Evolutionary conservation across 2,113 vertebrate genomes (phyloP).

Genomic region (Leiothrix lutea): DNA sequence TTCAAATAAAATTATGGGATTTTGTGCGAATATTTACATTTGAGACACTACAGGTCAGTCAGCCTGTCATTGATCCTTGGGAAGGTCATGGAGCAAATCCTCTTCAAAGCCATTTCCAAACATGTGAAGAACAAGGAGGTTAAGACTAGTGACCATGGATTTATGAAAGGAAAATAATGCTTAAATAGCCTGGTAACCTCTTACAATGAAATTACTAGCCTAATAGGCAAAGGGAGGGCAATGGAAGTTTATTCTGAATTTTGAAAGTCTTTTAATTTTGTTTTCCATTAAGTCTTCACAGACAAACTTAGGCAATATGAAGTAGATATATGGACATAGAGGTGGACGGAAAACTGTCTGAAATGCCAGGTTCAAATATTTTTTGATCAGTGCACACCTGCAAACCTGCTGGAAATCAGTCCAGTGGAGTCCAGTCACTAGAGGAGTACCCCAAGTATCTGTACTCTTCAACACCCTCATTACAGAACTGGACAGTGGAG

Average conservation of each 20-base stretch:
- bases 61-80: neutral
- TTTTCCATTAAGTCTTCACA: neutral
- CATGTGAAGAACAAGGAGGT: neutral
- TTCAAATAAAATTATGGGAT: neutral
- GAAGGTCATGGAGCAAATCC: neutral
- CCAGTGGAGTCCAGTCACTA: neutral
- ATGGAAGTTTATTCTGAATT: neutral
- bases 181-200: neutral
- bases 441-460: neutral
- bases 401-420: neutral
- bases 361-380: neutral
- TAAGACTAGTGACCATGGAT: neutral
- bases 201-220: neutral
- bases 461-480: neutral
- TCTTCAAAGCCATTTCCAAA: neutral
- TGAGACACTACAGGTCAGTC: neutral
- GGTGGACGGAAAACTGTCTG: neutral
- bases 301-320: neutral
- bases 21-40: neutral
- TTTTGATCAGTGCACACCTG: neutral
- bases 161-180: neutral
- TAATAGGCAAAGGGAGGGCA: neutral
- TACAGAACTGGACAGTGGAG: neutral
- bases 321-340: neutral
- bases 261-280: neutral